A percentile compares a stretch with the other conserved stretches of the same genome.
These are phyloP conservation scores for Holocentrus rufus DNA, from an alignment of 2,797 vertebrate genomes.

Conservation along the genomic window DNA sequence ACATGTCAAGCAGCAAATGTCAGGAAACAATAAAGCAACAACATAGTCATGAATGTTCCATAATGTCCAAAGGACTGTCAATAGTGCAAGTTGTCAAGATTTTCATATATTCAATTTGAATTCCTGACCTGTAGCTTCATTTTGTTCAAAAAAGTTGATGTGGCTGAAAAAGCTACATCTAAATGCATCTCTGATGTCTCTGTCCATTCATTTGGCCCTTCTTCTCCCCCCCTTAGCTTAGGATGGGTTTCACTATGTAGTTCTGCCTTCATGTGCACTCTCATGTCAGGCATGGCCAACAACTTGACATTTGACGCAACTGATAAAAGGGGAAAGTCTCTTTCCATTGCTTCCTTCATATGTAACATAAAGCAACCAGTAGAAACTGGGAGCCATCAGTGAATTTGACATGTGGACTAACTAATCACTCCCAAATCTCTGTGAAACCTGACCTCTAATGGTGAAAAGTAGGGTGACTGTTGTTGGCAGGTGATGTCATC, in stretches of 20 bases:
- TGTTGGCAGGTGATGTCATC: no score
- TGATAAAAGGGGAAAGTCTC: background rate
- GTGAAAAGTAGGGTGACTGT: no score
- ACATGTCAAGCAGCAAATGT: conserved; percentile 40
- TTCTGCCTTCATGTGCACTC: background rate
- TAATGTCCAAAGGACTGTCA: background rate
- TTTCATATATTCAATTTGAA: background rate
- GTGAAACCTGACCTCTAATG: no score
- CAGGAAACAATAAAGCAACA: conserved; percentile 4
- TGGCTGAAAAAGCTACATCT: no score
- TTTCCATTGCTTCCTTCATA: background rate
- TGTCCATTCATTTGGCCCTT: background rate
- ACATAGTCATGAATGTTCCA: background rate
- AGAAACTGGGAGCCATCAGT: background rate
- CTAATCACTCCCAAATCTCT: no score
- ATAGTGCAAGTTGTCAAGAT: background rate
- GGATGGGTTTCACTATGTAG: background rate
- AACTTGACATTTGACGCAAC: background rate
- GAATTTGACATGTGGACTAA: no score
- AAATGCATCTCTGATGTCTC: background rate
- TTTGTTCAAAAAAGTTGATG: background rate
- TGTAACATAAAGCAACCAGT: background rate
- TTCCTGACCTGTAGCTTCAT: background rate
- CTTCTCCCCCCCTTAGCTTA: background rate
- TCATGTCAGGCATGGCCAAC: background rate